These are phyloP conservation scores for Antechinus stuartii DNA, from an alignment of 2,113 vertebrate genomes.

Conservation along the genomic window DNA sequence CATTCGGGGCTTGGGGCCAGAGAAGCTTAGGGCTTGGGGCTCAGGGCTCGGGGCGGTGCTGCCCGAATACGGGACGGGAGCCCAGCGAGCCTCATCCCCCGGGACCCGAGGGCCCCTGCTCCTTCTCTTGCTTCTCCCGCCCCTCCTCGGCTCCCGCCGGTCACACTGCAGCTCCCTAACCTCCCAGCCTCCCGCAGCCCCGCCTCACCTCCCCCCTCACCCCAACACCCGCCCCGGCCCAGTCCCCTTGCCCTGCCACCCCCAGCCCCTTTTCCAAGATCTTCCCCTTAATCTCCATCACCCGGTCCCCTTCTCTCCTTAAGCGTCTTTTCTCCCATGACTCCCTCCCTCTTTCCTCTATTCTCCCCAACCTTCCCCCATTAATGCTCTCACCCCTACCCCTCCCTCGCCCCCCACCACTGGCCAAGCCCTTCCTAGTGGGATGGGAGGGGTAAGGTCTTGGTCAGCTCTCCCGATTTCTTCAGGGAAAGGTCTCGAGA, in stretches of 20 bases:
- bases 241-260: not conserved
- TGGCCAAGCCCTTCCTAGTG: not conserved
- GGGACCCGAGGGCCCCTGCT: not conserved
- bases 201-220: not conserved
- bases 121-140: not conserved
- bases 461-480: not conserved
- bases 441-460: not conserved
- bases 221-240: not conserved
- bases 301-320: not conserved
- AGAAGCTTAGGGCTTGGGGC: not conserved
- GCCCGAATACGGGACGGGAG: not conserved
- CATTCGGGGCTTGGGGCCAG: conserved; percentile 79
- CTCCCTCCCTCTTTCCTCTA: not conserved
- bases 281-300: not conserved
- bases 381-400: not conserved
- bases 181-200: not conserved
- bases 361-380: not conserved
- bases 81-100: not conserved
- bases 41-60: not conserved
- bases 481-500: not conserved
- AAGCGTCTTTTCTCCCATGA: not conserved
- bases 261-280: not conserved
- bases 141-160: not conserved
- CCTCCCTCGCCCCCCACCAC: not conserved
- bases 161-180: not conserved